Conservation (phyloP, 2,888 invertebrate genomes). For the Athalia rosae region DNA sequence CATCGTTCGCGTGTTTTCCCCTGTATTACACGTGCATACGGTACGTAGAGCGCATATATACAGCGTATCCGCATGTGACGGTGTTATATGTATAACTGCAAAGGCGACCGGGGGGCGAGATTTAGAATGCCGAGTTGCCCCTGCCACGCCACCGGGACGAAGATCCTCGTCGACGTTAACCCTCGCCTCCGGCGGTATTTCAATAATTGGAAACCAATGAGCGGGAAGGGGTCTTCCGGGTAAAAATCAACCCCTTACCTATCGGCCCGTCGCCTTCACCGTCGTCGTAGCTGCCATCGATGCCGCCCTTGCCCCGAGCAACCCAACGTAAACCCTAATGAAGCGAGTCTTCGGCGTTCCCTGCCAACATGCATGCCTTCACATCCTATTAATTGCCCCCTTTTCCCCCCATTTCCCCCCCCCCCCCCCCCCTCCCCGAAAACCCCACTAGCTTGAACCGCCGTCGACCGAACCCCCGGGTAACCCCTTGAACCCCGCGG, state of each 20-base stretch:
- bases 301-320: constrained; percentile 36
- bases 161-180: constrained; percentile 42
- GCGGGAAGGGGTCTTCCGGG: constrained; percentile 60
- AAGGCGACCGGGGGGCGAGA: constrained; percentile 8
- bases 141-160: constrained; percentile 7
- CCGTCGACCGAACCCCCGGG: neutral
- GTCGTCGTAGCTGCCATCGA: constrained; percentile 2
- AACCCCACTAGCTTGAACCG: constrained; percentile 55
- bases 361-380: constrained; percentile 66
- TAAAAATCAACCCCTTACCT: constrained; percentile 66
- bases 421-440: constrained; percentile 52
- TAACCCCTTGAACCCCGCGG: constrained; percentile 53
- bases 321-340: constrained; percentile 61
- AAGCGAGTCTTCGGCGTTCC: constrained; percentile 66
- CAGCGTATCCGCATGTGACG: too few species aligned
- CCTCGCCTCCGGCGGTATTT: constrained; percentile 58
- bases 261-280: constrained; percentile 50
- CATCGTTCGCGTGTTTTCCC: too few species aligned
- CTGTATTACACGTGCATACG: too few species aligned
- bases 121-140: constrained; percentile 13
- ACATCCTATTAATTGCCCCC: constrained; percentile 69
- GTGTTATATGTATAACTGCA: constrained; percentile 7
- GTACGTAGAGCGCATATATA: too few species aligned
- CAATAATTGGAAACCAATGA: constrained; percentile 67
- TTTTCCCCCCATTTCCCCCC: constrained; percentile 54